These are phyloP conservation scores for Hycleus phaleratus DNA, from an alignment of 1,140 invertebrate species.

Conservation along the genomic window DNA sequence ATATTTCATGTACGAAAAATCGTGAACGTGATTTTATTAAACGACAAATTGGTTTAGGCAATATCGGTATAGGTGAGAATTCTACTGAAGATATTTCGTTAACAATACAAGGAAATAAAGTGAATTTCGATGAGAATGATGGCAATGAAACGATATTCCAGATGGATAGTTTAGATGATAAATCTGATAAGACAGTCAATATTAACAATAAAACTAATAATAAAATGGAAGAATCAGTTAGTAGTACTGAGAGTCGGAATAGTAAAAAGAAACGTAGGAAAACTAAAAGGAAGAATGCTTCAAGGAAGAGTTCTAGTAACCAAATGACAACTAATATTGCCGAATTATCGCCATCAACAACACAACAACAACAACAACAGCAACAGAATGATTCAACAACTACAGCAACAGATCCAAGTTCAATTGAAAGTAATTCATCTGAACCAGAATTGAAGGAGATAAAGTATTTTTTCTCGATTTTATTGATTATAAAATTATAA, in stretches of 20 bases:
- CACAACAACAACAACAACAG: neutral
- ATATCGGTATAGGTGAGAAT: conserved; percentile 34
- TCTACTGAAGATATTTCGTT: conserved; percentile 35
- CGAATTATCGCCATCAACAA: neutral
- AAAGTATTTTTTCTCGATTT: conserved; percentile 7
- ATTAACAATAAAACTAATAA: neutral
- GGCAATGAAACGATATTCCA: conserved; percentile 54
- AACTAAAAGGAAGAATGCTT: conserved; percentile 69
- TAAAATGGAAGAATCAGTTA: conserved; percentile 5
- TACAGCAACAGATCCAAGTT: conserved; percentile 35
- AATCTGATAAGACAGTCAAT: neutral
- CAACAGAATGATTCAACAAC: neutral
- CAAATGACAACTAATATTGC: conserved; percentile 35
- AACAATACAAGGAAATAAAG: conserved; percentile 32
- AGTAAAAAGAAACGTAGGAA: conserved; percentile 64
- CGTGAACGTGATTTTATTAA: conserved; percentile 37
- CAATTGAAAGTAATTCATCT: conserved; percentile 36
- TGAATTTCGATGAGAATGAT: conserved; percentile 39
- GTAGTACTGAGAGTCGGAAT: conserved; percentile 43
- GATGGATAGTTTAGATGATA: conserved; percentile 53
- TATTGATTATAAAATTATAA: conserved; percentile 10
- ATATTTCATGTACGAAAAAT: conserved; percentile 15
- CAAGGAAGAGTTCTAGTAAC: conserved; percentile 55
- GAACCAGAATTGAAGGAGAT: conserved; percentile 35
- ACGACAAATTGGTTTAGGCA: conserved; percentile 37